phyloP scores from a whole-genome alignment of 1,140 invertebrate genomes.

The Paraescarpia echinospica region DNA sequence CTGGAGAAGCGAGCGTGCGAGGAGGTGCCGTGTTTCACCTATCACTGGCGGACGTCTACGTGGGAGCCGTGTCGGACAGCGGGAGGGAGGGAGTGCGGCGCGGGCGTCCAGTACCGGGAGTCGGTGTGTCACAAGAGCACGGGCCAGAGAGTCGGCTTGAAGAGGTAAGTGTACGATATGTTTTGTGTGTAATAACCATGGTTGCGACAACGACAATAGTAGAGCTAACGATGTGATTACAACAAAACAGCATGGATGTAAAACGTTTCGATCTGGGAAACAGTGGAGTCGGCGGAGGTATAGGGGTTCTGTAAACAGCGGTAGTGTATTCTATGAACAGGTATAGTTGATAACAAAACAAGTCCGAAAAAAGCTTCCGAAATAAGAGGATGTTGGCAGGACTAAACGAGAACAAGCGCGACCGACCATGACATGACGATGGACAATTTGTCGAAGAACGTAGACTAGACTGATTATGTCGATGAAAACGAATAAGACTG shows the following conservation, averaged over 20 bases:
- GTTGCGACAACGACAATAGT: too few relatives aligned
- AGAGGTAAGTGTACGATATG: constrained; percentile 12
- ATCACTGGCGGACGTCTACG: constrained; percentile 21
- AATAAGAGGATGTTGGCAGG: background rate
- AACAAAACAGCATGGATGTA: too few relatives aligned
- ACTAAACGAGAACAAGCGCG: background rate
- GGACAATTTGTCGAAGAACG: background rate
- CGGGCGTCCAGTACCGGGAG: constrained; percentile 20
- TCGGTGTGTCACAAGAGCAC: constrained; percentile 20
- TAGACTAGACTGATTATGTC: background rate
- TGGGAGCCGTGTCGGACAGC: constrained; percentile 10
- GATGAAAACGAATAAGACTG: background rate
- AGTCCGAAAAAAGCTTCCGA: background rate
- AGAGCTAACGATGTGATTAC: too few relatives aligned
- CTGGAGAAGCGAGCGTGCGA: constrained; percentile 27
- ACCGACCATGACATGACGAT: background rate
- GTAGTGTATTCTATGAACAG: too few relatives aligned
- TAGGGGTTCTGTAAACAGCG: too few relatives aligned
- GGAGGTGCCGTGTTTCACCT: constrained; percentile 16
- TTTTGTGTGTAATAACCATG: too few relatives aligned
- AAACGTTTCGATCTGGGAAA: too few relatives aligned
- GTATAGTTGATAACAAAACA: background rate
- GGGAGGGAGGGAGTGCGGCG: constrained; percentile 20
- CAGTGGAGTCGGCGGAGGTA: too few relatives aligned
- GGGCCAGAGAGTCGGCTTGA: constrained; percentile 23